Evolutionary conservation across 2,797 vertebrate species (phyloP).

Genomic region (Xerus rutilus): DNA sequence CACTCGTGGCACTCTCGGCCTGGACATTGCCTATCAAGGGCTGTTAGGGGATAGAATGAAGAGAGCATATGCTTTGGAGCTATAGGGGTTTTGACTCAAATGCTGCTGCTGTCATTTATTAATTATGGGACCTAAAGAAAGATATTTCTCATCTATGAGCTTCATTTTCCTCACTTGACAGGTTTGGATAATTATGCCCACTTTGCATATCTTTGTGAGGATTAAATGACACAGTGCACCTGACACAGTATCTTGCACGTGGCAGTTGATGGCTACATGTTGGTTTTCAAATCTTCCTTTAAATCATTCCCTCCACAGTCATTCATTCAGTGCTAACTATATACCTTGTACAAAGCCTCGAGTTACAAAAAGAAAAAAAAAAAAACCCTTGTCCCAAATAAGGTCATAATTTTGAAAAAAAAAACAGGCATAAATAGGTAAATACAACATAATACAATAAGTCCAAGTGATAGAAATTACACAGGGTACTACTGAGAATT

Average conservation of each 20-base stretch:
- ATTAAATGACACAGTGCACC: slow-evolving; percentile 48
- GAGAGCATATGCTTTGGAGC: not conserved
- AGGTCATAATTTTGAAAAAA: not conserved
- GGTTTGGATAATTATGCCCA: slow-evolving; percentile 64
- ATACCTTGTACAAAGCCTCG: not conserved
- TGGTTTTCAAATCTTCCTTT: slow-evolving; percentile 15
- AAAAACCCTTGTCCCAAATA: not conserved
- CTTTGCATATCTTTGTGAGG: slow-evolving; percentile 65
- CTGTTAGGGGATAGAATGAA: not conserved
- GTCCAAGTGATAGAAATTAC: not conserved
- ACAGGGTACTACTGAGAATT: not conserved
- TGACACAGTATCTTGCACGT: not conserved
- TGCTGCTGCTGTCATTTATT: slow-evolving; percentile 19
- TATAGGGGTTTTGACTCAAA: slow-evolving; percentile 16
- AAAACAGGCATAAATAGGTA: not conserved
- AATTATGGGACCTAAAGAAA: slow-evolving; percentile 31
- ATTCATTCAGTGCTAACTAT: not conserved
- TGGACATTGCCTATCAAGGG: not conserved
- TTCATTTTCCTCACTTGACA: slow-evolving; percentile 42
- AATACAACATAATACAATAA: not conserved
- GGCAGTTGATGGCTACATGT: not conserved
- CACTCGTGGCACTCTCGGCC: not conserved
- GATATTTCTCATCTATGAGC: slow-evolving; percentile 19
- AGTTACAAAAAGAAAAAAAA: not conserved
- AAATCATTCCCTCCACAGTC: not conserved